These are phyloP conservation scores for Podarcis raffonei DNA, from an alignment of 2,113 vertebrate species.

Conservation along the genomic window DNA sequence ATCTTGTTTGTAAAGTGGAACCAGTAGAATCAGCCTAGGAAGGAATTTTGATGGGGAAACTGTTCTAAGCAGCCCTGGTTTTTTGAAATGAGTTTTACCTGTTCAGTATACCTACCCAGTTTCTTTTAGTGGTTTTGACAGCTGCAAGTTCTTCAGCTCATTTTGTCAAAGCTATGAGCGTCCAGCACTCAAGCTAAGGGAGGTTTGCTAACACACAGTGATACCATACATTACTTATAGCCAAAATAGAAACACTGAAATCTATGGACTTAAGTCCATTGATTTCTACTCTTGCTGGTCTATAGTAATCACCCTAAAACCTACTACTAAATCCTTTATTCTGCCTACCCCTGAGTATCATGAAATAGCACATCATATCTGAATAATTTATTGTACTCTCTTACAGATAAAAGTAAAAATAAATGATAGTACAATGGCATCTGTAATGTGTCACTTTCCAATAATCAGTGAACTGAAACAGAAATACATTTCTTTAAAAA, in stretches of 20 bases:
- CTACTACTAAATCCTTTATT: too few species aligned
- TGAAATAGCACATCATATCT: constrained; percentile 36
- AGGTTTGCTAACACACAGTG: too few species aligned
- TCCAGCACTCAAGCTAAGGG: too few species aligned
- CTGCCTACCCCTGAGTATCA: constrained; percentile 22
- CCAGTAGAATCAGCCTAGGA: not conserved
- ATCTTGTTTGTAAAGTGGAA: not conserved
- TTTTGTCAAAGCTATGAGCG: not conserved
- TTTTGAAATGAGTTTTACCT: not conserved
- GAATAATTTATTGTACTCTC: constrained; percentile 6
- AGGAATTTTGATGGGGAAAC: not conserved
- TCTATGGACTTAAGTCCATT: too few species aligned
- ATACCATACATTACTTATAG: too few species aligned
- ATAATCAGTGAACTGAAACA: constrained; percentile 39
- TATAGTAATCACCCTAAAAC: too few species aligned
- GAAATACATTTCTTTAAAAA: constrained; percentile 53
- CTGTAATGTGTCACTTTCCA: constrained; percentile 39
- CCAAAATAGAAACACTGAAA: too few species aligned
- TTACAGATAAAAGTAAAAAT: too few species aligned
- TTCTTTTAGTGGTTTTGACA: not conserved
- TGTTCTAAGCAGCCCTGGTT: not conserved
- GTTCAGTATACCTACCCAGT: not conserved
- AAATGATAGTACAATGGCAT: too few species aligned
- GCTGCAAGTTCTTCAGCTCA: too few species aligned
- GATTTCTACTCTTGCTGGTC: too few species aligned